Conservation (phyloP, 2,888 invertebrate genomes). For the Netelia fuscicornis region DNA sequence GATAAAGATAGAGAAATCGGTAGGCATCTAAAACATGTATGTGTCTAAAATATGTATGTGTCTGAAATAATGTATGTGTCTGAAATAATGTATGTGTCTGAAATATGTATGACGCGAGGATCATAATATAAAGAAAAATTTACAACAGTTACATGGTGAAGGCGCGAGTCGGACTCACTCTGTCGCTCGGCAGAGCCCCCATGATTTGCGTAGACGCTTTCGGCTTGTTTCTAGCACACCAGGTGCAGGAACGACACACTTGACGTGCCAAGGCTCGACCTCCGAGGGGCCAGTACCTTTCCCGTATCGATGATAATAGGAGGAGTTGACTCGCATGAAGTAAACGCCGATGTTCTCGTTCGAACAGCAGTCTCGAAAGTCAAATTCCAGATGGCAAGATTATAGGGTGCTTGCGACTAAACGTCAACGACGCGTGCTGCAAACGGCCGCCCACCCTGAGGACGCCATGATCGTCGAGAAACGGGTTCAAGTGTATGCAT, state of each 20-base stretch:
- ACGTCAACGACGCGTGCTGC: slow-evolving; percentile 17
- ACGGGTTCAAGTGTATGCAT: slow-evolving; percentile 25
- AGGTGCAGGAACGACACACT: slow-evolving; percentile 65
- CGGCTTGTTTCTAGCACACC: slow-evolving; percentile 59
- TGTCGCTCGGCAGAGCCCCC: slow-evolving; percentile 20
- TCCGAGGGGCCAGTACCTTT: slow-evolving; percentile 64
- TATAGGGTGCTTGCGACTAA: slow-evolving; percentile 37
- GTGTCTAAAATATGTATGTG: no score
- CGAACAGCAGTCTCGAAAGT: slow-evolving; percentile 58
- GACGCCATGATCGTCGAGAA: slow-evolving; percentile 32
- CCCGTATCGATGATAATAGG: slow-evolving; percentile 54
- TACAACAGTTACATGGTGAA: no score
- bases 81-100: no score
- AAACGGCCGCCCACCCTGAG: slow-evolving; percentile 62
- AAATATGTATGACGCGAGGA: no score
- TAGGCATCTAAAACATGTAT: no score
- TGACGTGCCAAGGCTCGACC: slow-evolving; percentile 60
- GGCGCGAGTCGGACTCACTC: slow-evolving; percentile 46
- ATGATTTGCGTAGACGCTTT: slow-evolving; percentile 6
- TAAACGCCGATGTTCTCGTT: slow-evolving; percentile 52
- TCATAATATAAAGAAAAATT: no score
- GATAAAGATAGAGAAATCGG: no score
- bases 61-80: no score
- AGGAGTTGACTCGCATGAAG: slow-evolving; percentile 66
- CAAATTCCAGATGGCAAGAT: slow-evolving; percentile 28